phyloP scores from a whole-genome alignment of 2,113 vertebrate species.

The Nipponia nippon region DNA sequence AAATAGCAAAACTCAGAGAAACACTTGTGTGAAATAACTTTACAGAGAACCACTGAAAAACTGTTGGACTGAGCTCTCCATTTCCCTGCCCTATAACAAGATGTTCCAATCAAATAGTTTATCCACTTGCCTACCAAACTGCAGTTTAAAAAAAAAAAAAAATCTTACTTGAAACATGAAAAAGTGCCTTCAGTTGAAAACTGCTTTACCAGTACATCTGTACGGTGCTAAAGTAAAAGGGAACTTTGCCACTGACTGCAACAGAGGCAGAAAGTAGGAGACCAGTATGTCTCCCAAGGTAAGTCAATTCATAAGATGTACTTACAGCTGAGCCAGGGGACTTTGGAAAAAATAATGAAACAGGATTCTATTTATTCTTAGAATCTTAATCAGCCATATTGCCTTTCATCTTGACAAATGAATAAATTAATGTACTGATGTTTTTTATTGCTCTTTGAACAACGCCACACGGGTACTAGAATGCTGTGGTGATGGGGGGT shows the following conservation, averaged over 20 bases:
- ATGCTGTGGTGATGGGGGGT: not conserved
- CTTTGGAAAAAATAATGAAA: not conserved
- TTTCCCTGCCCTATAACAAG: not conserved
- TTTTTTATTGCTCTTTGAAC: not conserved
- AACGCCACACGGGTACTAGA: not conserved
- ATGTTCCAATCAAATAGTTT: not conserved
- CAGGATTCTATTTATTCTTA: not conserved
- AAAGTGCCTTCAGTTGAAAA: not conserved
- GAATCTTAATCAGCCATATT: not conserved
- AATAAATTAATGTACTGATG: not conserved
- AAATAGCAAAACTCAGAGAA: not conserved
- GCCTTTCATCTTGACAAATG: not conserved
- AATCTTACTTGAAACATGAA: not conserved
- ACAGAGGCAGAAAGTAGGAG: not conserved
- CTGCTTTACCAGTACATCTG: not conserved
- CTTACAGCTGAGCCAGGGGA: not conserved
- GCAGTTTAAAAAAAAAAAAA: not conserved
- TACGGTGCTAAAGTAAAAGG: not conserved
- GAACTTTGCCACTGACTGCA: not conserved
- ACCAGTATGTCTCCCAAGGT: not conserved
- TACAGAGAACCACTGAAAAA: not conserved
- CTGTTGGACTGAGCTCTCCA: not conserved
- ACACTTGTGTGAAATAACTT: not conserved
- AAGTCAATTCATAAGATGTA: not conserved
- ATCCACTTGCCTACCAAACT: not conserved